Conservation (phyloP, 2,797 vertebrate species). For the Cercopithecus mitis region DNA sequence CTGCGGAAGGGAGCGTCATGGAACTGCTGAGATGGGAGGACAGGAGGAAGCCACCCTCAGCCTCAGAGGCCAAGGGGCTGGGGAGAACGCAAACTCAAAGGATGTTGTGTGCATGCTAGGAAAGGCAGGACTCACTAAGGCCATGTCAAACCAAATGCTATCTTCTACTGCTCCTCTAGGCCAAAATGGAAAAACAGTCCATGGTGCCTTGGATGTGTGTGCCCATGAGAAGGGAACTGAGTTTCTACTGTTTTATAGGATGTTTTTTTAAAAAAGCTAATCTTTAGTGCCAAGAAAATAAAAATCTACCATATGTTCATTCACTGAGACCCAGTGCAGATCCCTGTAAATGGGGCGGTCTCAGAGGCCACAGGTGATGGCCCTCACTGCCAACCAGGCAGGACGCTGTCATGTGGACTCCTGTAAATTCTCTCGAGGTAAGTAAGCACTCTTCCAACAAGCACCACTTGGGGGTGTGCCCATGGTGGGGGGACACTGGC, state of each 20-base stretch:
- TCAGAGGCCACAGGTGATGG: slow-evolving; percentile 22
- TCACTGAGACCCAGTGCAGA: slow-evolving; percentile 40
- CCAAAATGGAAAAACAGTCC: background rate
- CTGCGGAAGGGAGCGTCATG: background rate
- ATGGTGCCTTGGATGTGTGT: background rate
- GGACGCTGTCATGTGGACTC: background rate
- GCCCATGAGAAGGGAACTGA: background rate
- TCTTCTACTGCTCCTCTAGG: background rate
- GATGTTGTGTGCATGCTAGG: background rate
- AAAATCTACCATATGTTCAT: slow-evolving; percentile 58
- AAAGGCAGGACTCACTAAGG: slow-evolving; percentile 8
- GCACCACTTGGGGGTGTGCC: slow-evolving; percentile 67
- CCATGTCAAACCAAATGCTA: background rate
- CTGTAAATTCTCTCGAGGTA: slow-evolving; percentile 30
- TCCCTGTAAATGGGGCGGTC: slow-evolving; percentile 25
- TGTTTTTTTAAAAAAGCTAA: slow-evolving; percentile 77
- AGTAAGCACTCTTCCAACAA: slow-evolving; percentile 62
- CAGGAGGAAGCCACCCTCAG: background rate
- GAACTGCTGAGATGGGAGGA: background rate
- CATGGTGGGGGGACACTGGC: slow-evolving; percentile 1
- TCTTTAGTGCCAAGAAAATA: slow-evolving; percentile 80
- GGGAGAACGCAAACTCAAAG: background rate
- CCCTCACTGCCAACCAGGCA: slow-evolving; percentile 23
- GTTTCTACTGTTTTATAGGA: slow-evolving; percentile 67
- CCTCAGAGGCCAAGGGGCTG: background rate